Evolutionary conservation across 2,888 invertebrate species (phyloP).

Genomic region (Lochmaea crataegi): DNA sequence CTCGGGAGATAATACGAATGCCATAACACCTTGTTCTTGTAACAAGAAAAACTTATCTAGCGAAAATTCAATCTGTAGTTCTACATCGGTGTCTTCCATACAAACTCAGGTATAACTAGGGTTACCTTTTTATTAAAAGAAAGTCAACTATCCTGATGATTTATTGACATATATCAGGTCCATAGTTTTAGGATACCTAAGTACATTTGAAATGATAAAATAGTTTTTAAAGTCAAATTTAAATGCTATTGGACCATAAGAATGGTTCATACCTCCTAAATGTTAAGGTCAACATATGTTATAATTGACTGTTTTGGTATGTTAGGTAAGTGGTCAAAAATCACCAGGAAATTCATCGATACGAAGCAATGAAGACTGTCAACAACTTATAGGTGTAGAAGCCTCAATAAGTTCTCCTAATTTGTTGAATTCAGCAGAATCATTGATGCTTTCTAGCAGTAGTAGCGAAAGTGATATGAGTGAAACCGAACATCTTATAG

Average conservation of each 20-base stretch:
- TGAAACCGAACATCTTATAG: conserved; percentile 74
- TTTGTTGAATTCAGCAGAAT: conserved; percentile 60
- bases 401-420: conserved; percentile 64
- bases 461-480: conserved; percentile 66
- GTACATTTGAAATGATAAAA: no score
- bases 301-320: not conserved
- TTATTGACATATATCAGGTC: not conserved
- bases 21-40: conserved; percentile 42
- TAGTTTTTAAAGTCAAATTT: no score
- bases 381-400: conserved; percentile 58
- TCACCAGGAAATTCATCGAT: conserved; percentile 44
- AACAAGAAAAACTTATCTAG: conserved; percentile 42
- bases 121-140: not conserved
- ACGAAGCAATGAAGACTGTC: conserved; percentile 48
- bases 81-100: conserved; percentile 48
- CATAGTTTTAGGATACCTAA: no score
- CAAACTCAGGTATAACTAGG: conserved; percentile 45
- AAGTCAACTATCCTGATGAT: not conserved
- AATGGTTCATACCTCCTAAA: not conserved
- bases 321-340: conserved; percentile 48
- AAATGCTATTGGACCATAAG: no score
- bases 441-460: conserved; percentile 64
- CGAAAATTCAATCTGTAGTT: conserved; percentile 43
- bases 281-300: not conserved
- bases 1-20: conserved; percentile 2